Conservation (phyloP, 1,140 invertebrate species). For the Hermetia illucens region DNA sequence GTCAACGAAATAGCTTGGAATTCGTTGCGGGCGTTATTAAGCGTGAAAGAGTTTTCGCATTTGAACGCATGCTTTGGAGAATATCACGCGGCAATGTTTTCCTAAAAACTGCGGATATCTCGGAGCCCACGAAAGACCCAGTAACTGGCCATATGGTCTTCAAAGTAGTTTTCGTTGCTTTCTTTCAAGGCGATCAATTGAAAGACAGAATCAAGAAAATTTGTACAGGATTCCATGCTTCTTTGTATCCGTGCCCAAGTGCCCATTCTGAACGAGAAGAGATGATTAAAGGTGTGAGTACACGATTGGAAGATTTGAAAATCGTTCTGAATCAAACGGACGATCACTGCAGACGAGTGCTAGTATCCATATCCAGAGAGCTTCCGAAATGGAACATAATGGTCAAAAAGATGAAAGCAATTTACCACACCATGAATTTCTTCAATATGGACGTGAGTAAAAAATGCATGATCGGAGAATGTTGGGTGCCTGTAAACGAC, state of each 20-base stretch:
- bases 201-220: conserved; percentile 88
- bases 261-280: conserved; percentile 69
- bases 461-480: conserved; percentile 81
- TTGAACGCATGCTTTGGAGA: conserved; percentile 90
- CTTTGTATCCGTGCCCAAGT: conserved; percentile 83
- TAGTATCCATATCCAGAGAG: conserved; percentile 74
- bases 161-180: conserved; percentile 92
- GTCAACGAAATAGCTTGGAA: conserved; percentile 37
- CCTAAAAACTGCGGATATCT: conserved; percentile 65
- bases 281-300: conserved; percentile 77
- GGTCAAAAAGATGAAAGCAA: conserved; percentile 72
- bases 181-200: conserved; percentile 93
- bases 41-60: conserved; percentile 75
- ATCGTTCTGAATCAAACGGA: conserved; percentile 81
- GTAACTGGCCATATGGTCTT: conserved; percentile 51
- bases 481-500: conserved; percentile 74
- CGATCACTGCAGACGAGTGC: conserved; percentile 75
- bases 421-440: conserved; percentile 57
- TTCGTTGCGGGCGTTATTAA: conserved; percentile 71
- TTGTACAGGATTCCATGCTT: conserved; percentile 84
- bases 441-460: conserved; percentile 72
- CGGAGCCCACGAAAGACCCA: conserved; percentile 70
- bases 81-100: conserved; percentile 81
- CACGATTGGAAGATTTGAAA: conserved; percentile 79
- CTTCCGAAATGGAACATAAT: conserved; percentile 83